These are phyloP conservation scores for Cryptophagus acutangulus DNA, from an alignment of 2,888 invertebrate genomes.

Conservation along the genomic window DNA sequence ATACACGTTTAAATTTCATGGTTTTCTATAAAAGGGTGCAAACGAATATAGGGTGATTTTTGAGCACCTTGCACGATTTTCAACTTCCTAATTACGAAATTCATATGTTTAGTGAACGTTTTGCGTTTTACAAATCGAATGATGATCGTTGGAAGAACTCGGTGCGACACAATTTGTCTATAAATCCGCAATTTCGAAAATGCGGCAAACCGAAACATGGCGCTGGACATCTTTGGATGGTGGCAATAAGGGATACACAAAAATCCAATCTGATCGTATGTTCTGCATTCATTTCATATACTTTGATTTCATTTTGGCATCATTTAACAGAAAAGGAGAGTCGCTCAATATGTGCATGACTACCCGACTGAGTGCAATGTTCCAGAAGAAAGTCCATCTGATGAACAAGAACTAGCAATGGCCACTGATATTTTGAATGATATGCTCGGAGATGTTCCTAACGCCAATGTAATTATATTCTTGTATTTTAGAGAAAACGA, in stretches of 20 bases:
- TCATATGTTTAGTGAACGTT: constrained; percentile 78
- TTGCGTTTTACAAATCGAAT: constrained; percentile 83
- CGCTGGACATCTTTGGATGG: constrained; percentile 85
- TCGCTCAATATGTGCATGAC: constrained; percentile 53
- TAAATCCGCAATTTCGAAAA: constrained; percentile 87
- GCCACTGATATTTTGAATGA: constrained; percentile 52
- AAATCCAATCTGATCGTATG: constrained; percentile 56
- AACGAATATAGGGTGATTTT: no score
- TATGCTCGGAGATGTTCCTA: constrained; percentile 16
- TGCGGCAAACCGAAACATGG: constrained; percentile 82
- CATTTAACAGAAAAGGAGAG: constrained; percentile 53
- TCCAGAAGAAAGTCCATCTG: constrained; percentile 40
- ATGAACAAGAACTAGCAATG: constrained; percentile 52
- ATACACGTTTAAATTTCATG: constrained; percentile 28
- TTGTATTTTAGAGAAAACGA: no score
- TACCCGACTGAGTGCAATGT: no score
- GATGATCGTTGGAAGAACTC: constrained; percentile 93
- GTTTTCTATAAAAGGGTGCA: constrained; percentile 13
- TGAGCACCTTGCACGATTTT: no score
- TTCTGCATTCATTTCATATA: constrained; percentile 10
- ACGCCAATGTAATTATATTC: no score
- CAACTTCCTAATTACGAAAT: no score
- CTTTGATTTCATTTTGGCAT: constrained; percentile 9
- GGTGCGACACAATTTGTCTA: constrained; percentile 83
- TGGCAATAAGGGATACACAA: constrained; percentile 64